phyloP scores from a whole-genome alignment of 1,140 invertebrate species.

The Latrodectus geometricus region DNA sequence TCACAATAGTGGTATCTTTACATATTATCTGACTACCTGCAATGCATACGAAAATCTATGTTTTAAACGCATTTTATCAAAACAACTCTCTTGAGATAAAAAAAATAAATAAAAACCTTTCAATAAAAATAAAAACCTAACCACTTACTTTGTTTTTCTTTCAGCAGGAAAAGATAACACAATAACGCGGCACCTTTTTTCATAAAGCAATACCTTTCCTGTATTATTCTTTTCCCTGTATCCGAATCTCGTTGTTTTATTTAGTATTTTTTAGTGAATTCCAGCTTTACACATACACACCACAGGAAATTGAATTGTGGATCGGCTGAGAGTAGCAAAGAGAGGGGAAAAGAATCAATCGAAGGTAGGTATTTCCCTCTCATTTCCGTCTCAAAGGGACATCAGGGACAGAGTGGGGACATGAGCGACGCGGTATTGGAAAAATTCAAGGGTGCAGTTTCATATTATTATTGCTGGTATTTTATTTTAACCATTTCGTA shows the following conservation, averaged over 20 bases:
- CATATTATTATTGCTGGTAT: too few species aligned
- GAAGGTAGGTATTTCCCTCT: conserved; percentile 34
- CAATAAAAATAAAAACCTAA: neutral
- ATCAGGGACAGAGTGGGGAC: too few species aligned
- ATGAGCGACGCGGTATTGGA: too few species aligned
- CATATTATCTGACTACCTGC: too few species aligned
- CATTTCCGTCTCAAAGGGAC: conserved; percentile 29
- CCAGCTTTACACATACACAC: neutral
- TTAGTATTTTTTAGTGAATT: too few species aligned
- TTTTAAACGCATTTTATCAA: too few species aligned
- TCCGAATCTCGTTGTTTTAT: neutral
- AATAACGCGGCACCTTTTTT: neutral
- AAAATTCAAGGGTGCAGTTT: too few species aligned
- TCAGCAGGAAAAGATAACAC: neutral
- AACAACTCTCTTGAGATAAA: too few species aligned
- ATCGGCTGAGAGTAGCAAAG: neutral
- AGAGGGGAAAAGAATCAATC: conserved; percentile 4
- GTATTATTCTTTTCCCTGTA: conserved; percentile 29
- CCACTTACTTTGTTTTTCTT: neutral
- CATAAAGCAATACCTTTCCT: neutral
- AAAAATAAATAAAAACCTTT: too few species aligned
- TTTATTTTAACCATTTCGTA: too few species aligned
- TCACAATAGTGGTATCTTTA: too few species aligned
- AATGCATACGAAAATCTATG: too few species aligned
- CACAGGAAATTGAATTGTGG: conserved; percentile 48